Conservation (phyloP, 2,888 invertebrate species). For the Drosophila multiciliata region DNA sequence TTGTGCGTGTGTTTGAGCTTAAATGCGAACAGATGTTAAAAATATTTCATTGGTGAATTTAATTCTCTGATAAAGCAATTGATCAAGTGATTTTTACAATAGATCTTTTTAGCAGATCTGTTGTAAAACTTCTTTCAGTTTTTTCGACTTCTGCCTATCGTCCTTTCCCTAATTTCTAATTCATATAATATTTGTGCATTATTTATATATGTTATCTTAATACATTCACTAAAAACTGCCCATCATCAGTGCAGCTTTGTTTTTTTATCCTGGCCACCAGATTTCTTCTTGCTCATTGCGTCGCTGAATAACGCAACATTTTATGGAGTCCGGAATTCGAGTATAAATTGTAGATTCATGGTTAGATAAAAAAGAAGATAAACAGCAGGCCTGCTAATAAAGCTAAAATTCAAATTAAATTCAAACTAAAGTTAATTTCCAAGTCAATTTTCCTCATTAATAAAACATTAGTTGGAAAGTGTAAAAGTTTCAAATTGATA, state of each 20-base stretch:
- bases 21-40: neutral
- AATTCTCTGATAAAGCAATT: neutral
- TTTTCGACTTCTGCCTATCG: neutral
- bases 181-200: neutral
- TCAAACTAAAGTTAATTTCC: neutral
- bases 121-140: neutral
- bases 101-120: neutral
- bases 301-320: neutral
- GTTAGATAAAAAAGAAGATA: too few relatives aligned
- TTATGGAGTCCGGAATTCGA: neutral
- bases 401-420: neutral
- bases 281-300: slow-evolving; percentile 27
- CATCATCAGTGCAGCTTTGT: slow-evolving; percentile 6
- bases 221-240: slow-evolving; percentile 42
- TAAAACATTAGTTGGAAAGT: neutral
- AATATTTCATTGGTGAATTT: neutral
- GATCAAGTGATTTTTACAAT: neutral
- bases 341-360: too few relatives aligned
- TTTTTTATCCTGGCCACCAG: neutral
- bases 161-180: neutral
- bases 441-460: neutral
- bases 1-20: neutral
- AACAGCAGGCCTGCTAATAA: slow-evolving; percentile 8
- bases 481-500: neutral
- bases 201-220: slow-evolving; percentile 27